phyloP scores from a whole-genome alignment of 2,113 vertebrate genomes.

The Dascyllus trimaculatus region DNA sequence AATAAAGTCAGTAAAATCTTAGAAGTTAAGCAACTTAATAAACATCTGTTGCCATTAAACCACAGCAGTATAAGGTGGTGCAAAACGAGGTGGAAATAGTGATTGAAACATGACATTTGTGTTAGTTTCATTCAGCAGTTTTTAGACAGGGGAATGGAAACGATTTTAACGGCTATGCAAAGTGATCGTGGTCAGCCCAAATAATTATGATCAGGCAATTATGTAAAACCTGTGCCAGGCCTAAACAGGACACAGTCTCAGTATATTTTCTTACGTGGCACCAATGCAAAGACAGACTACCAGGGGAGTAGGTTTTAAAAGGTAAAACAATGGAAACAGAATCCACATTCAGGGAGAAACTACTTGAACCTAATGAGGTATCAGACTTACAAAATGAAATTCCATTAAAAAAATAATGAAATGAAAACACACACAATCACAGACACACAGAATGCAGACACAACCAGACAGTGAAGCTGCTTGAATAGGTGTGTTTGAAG shows the following conservation, averaged over 20 bases:
- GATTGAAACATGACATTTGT: too few relatives aligned
- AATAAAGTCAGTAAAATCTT: too few relatives aligned
- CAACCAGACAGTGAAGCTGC: neutral
- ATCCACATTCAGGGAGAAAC: neutral
- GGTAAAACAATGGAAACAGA: neutral
- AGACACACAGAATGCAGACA: neutral
- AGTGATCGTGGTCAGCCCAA: too few relatives aligned
- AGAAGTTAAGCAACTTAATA: too few relatives aligned
- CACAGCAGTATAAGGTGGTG: too few relatives aligned
- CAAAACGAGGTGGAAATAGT: neutral
- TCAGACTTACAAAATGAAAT: neutral
- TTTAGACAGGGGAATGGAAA: too few relatives aligned
- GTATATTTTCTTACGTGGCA: neutral
- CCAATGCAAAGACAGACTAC: neutral
- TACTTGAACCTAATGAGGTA: neutral
- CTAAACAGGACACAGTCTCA: too few relatives aligned
- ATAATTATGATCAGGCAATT: too few relatives aligned
- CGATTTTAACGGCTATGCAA: too few relatives aligned
- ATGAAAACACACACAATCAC: neutral
- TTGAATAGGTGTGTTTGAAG: slow-evolving; percentile 32
- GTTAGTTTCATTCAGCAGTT: too few relatives aligned
- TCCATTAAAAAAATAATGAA: neutral
- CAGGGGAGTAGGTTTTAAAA: neutral
- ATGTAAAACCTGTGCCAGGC: too few relatives aligned
- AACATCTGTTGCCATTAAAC: too few relatives aligned